Base-by-base conservation (phyloP, 2,888 invertebrate species). In the Conchocele bisecta region DNA sequence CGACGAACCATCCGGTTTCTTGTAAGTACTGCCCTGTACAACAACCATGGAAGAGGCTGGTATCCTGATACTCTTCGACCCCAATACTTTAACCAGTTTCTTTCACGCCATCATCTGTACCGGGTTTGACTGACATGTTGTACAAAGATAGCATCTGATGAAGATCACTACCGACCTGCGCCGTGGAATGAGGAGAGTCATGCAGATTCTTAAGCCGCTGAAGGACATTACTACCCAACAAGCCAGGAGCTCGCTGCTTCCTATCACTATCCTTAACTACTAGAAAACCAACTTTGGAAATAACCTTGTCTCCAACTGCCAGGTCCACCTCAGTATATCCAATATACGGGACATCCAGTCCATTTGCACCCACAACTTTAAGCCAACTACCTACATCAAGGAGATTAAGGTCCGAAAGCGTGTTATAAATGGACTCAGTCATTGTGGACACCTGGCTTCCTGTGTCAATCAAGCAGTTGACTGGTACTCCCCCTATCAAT, bases 41-140 rank as follows among this genome's bases (percentile, higher is more conserved):
- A 59, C 59, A 17, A 31, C n/a, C 28, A 59, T 31, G 17, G 48
- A 48, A 7, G 22, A 28, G 9, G 59, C 48, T 9, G 59, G 59
- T 3, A 59, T 17, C 17, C 33, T 46, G 22, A 59, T 28, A 6
- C n/a, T 5, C 28, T 17, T 17, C 13, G 9, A 9, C 15, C 28
- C 59, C 33, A 3, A n/a, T 24, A 59, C 59, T 17, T 15, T 48
- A 48, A 48, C 28, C 3, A 48, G 29, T 28, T 9, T 29, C 11
- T 6, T 48, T 26, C 5, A 15, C 15, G 15, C 50, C n/a, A n/a
- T 48, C 48, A 3, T 48, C 29, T 13, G 11, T 6, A n/a, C n/a
- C n/a, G n/a, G n/a, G n/a, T 20, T 24, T 26, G 15, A 46, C 5
- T 29, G 48, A 48, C 48, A 48, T 48, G 9, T 48, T 31, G 31